Percentiles rank a stretch among this genome's conserved stretches.
phyloP scores from a whole-genome alignment of 2,113 vertebrate genomes.

The Urocitellus parryii region DNA sequence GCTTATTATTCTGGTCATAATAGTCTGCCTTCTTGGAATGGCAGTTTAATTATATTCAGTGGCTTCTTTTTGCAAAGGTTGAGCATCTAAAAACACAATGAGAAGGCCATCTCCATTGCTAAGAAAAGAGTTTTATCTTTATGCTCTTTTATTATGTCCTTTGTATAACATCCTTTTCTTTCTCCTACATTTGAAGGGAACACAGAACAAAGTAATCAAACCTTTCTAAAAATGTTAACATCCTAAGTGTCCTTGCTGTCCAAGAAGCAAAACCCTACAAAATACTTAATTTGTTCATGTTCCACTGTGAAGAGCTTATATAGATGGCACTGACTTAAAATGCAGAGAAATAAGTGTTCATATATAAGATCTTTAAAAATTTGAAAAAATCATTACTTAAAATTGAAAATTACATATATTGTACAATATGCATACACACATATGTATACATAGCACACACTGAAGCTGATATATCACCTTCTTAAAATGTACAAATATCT shows the following conservation, averaged over 20 bases:
- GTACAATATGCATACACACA: background rate
- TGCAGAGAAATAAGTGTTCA: background rate
- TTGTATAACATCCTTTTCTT: background rate
- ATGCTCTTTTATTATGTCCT: background rate
- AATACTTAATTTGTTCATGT: background rate
- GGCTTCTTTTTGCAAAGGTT: background rate
- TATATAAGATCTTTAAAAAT: background rate
- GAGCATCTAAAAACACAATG: background rate
- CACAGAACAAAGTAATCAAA: conserved; percentile 17
- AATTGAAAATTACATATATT: background rate
- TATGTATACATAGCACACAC: background rate
- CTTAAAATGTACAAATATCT: background rate
- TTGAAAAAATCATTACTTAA: background rate
- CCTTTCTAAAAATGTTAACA: background rate
- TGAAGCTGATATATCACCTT: background rate
- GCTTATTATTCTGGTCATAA: background rate
- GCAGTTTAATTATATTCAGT: background rate
- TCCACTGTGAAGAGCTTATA: background rate
- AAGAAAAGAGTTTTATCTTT: background rate
- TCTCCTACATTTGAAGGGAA: conserved; percentile 5
- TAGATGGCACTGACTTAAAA: background rate
- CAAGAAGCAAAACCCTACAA: background rate
- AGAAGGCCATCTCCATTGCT: background rate
- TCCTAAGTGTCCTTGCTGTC: background rate
- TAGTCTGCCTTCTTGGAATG: background rate